Percentiles rank a stretch among this genome's conserved stretches.
Conservation (phyloP, 2,113 vertebrate species). For the Oreochromis tanganicae region DNA sequence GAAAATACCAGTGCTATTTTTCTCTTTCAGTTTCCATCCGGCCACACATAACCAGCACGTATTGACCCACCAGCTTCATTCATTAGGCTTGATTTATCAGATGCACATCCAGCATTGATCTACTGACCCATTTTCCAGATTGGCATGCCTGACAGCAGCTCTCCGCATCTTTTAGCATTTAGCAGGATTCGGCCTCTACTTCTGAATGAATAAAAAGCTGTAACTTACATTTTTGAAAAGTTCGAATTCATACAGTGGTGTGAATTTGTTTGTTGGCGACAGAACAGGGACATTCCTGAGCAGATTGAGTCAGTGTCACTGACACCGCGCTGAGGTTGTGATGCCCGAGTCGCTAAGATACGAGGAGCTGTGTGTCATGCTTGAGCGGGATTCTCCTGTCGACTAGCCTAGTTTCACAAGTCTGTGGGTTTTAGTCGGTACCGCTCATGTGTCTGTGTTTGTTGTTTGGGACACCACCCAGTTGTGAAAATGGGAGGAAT, state of each 20-base stretch:
- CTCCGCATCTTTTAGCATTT: not conserved
- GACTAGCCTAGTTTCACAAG: conserved; percentile 13
- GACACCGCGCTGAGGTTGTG: not conserved
- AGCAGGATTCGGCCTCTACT: not conserved
- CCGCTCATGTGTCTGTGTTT: not conserved
- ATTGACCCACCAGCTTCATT: conserved; percentile 35
- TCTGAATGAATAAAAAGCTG: not conserved
- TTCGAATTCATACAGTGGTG: not conserved
- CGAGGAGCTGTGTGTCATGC: not conserved
- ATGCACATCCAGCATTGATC: conserved; percentile 27
- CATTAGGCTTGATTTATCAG: not conserved
- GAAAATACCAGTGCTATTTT: not conserved
- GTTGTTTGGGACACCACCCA: not conserved
- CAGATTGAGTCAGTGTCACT: not conserved
- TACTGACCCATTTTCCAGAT: not conserved
- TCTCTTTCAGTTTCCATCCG: not conserved
- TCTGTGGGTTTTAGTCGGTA: conserved; percentile 8
- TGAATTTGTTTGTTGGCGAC: not conserved
- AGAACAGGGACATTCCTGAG: not conserved
- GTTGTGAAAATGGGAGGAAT: not conserved
- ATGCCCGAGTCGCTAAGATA: not conserved
- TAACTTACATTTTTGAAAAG: not conserved
- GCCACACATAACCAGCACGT: not conserved
- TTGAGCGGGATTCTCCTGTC: conserved; percentile 2
- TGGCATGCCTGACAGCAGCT: not conserved